Evolutionary conservation across 2,797 vertebrate species (phyloP).

Genomic region (Coregonus ussuriensis): DNA sequence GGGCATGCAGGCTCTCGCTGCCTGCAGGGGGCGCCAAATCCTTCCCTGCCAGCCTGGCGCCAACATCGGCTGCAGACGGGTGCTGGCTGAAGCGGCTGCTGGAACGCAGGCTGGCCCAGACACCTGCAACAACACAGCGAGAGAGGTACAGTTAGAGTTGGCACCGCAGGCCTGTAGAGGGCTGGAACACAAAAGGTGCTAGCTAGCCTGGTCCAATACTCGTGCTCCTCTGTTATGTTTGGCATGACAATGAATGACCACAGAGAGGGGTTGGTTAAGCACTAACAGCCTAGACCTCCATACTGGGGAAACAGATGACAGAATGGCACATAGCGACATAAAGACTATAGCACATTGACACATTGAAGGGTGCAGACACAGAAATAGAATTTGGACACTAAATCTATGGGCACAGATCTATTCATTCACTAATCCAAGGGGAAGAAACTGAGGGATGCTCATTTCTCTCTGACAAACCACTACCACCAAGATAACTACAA

Average conservation of each 20-base stretch:
- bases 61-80: slow-evolving; percentile 76
- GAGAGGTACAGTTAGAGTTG: slow-evolving; percentile 1
- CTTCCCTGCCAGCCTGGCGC: slow-evolving; percentile 88
- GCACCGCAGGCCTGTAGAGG: background rate
- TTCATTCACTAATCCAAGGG: background rate
- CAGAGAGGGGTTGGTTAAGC: background rate
- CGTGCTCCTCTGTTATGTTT: background rate
- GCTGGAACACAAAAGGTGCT: background rate
- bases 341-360: background rate
- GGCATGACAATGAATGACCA: too few species aligned
- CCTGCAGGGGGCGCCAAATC: slow-evolving; percentile 81
- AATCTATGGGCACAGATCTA: background rate
- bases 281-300: background rate
- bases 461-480: background rate
- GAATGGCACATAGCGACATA: background rate
- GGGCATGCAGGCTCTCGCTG: slow-evolving; percentile 84
- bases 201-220: background rate
- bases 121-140: slow-evolving; percentile 72
- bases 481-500: background rate
- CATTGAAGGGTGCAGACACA: background rate
- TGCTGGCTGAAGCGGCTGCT: slow-evolving; percentile 89
- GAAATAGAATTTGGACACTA: background rate
- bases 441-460: background rate
- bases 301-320: background rate
- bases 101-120: slow-evolving; percentile 96